Evolutionary conservation across 2,113 vertebrate species (phyloP).

Genomic region (Cheilinus undulatus): DNA sequence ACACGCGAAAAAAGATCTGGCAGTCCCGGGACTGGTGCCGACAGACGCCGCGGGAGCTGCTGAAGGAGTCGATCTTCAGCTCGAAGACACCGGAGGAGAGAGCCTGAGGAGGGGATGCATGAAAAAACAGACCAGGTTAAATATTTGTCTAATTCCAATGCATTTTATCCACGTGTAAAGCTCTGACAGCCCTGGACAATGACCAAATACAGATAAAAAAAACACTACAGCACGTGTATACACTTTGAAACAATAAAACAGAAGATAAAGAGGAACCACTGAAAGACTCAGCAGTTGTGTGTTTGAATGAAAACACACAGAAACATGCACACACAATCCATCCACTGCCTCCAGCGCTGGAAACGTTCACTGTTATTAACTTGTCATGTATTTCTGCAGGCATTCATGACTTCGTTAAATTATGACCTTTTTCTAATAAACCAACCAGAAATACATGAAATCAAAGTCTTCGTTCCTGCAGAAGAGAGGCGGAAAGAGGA

Average conservation of each 20-base stretch:
- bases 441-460: background rate
- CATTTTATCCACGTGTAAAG: too few relatives aligned
- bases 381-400: background rate
- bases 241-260: too few relatives aligned
- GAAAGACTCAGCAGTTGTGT: too few relatives aligned
- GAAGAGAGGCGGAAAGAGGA: background rate
- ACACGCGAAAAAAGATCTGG: slow-evolving; percentile 89
- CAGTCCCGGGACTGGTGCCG: slow-evolving; percentile 72
- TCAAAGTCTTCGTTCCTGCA: fast-evolving
- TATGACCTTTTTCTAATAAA: background rate
- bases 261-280: too few relatives aligned
- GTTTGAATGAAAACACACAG: too few relatives aligned
- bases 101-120: slow-evolving; percentile 66
- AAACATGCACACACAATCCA: background rate
- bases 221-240: too few relatives aligned
- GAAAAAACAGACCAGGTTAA: too few relatives aligned
- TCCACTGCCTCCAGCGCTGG: background rate
- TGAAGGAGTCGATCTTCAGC: slow-evolving; percentile 89
- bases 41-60: slow-evolving; percentile 70
- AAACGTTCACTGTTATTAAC: too few relatives aligned
- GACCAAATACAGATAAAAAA: too few relatives aligned
- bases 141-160: too few relatives aligned
- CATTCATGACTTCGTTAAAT: background rate
- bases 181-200: too few relatives aligned
- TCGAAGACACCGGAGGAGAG: slow-evolving; percentile 87